These are phyloP conservation scores for Amblyteles armatorius DNA, from an alignment of 2,888 invertebrate genomes.

Conservation along the genomic window DNA sequence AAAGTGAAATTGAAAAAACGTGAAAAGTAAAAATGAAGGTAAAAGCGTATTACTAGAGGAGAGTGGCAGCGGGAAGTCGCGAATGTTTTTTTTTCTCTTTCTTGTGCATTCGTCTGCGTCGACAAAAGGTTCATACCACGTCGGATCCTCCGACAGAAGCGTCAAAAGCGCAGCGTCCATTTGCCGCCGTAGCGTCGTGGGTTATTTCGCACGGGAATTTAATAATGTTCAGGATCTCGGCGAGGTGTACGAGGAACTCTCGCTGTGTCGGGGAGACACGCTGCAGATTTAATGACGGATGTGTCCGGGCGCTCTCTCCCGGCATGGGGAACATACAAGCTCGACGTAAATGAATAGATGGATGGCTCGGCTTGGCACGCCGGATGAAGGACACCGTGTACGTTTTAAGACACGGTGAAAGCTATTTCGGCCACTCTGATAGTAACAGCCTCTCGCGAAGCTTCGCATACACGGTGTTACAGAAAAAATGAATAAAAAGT, in stretches of 20 bases:
- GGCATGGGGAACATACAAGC: background rate
- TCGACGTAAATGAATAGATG: slow-evolving; percentile 37
- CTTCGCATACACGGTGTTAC: background rate
- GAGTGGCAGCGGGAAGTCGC: background rate
- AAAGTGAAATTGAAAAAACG: background rate
- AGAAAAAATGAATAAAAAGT: background rate
- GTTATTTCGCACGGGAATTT: slow-evolving; percentile 45
- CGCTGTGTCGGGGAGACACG: slow-evolving; percentile 5
- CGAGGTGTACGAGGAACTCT: slow-evolving; percentile 1
- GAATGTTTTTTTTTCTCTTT: background rate
- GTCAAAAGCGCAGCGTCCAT: slow-evolving; percentile 5
- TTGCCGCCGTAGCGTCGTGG: background rate
- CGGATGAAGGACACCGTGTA: background rate
- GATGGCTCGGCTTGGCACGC: slow-evolving; percentile 3
- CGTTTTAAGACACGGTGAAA: slow-evolving; percentile 18
- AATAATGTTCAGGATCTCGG: slow-evolving; percentile 48
- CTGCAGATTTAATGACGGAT: slow-evolving; percentile 53
- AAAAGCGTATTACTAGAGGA: background rate
- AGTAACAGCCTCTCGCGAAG: background rate
- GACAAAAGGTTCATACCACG: background rate
- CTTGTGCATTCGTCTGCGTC: background rate
- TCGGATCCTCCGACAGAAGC: slow-evolving; percentile 4
- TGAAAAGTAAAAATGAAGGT: background rate
- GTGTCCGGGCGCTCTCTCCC: slow-evolving; percentile 17
- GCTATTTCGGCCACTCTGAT: slow-evolving; percentile 21